phyloP scores from a whole-genome alignment of 2,888 invertebrate species.

The Boloria selene region DNA sequence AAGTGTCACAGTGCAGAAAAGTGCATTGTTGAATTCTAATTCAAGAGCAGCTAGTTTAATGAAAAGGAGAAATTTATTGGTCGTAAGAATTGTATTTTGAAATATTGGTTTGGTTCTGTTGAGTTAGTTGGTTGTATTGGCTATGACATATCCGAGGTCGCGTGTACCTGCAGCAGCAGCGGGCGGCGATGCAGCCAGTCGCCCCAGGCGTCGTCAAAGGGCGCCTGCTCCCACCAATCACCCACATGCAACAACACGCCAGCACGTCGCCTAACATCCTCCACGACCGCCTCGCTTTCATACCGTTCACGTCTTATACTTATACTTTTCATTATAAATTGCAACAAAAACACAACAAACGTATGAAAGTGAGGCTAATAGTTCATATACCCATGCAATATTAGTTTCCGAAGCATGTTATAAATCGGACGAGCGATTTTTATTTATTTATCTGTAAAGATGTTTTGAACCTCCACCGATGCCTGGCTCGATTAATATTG shows the following conservation, averaged over 20 bases:
- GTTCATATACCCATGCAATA: conserved; percentile 75
- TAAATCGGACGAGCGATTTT: conserved; percentile 51
- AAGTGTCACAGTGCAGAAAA: conserved; percentile 8
- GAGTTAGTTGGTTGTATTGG: conserved; percentile 12
- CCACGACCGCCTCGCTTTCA: conserved; percentile 31
- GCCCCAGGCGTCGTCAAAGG: conserved; percentile 74
- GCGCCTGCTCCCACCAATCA: conserved; percentile 75
- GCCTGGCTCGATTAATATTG: conserved; percentile 71
- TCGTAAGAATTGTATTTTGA: too few relatives aligned
- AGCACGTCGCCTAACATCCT: conserved; percentile 37
- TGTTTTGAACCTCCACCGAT: conserved; percentile 65
- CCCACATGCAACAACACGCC: conserved; percentile 79
- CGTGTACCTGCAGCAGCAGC: conserved; percentile 89
- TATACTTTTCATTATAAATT: not conserved
- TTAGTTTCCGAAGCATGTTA: conserved; percentile 65
- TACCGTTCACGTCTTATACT: not conserved
- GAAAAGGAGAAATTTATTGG: not conserved
- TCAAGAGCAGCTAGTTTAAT: not conserved
- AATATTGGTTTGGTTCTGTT: too few relatives aligned
- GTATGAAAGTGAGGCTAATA: conserved; percentile 36
- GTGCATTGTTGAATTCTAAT: conserved; percentile 11
- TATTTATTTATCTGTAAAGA: conserved; percentile 51
- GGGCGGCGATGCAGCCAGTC: conserved; percentile 87
- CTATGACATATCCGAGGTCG: conserved; percentile 21
- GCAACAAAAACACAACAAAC: conserved; percentile 2